Base-by-base conservation (phyloP, 2,113 vertebrate species). In the Myotis brandtii region DNA sequence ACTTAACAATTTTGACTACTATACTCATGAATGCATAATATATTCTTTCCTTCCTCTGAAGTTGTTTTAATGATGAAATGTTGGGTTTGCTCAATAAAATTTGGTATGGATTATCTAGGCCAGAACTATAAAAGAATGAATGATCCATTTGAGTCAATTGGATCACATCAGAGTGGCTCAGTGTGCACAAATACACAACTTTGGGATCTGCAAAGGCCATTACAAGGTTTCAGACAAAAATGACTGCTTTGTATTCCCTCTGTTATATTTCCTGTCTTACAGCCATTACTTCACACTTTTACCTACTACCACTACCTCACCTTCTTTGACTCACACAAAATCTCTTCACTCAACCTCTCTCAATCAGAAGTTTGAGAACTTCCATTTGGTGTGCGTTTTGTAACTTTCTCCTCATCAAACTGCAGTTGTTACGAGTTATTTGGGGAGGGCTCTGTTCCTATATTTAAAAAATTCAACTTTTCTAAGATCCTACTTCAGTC, bases 31-130 rank as follows among this genome's bases (percentile, higher is more conserved):
- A 91, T 70, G 56, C 14, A 48, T 6, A 64, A 48, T 70, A 11
- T 82, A 43, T 84, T 73, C 32, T 94, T 83, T 69, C 12, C 12
- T 87, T 95, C 75, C 37, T 90, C 67, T 95, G 72, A 93, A 92
- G 37, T 86, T 95, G 82, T 83, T 97, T 93, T 75, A 27, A 18
- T 94, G 86, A 52, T 85, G 34, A 97, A 95, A 82, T 67, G 21
- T 81, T 81, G 82, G 3, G 32, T 66, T 25, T 67, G 83, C 10
- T 93, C 93, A 59, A 81, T 76, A 80, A 91, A 84, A 16, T 66
- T 62, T 50, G 14, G 21, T 66, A 86, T 87, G 6, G 50, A 64
- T 91, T 94, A 79, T 89, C 91, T 76, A 86, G 23, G n/a, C 21
- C 84, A 81, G 37, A 94, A 91, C 81, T 56, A 59, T 25, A 81